A percentile compares a stretch with the other conserved stretches of the same genome.
Evolutionary conservation across 2,113 vertebrate genomes (phyloP).

Genomic region (Phrynocephalus versicolor): DNA sequence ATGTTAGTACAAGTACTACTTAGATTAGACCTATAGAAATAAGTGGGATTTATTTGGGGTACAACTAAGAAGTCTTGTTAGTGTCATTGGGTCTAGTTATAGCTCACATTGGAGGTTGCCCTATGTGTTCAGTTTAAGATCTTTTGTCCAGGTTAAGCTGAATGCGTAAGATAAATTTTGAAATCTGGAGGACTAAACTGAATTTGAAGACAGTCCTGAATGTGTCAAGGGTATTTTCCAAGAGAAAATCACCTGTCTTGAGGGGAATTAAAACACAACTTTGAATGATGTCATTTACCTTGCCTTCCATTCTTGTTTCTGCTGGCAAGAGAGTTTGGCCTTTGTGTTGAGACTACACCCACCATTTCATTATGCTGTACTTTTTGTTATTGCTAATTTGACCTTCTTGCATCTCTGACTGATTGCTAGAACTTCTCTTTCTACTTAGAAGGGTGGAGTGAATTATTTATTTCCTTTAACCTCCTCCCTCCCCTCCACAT

Average conservation of each 20-base stretch:
- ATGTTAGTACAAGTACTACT: no score
- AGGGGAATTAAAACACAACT: conserved; percentile 6
- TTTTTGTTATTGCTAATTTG: conserved; percentile 36
- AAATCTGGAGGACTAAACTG: conserved; percentile 6
- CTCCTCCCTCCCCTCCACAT: conserved; percentile 54
- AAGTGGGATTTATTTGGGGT: no score
- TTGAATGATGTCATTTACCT: background rate
- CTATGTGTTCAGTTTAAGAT: background rate
- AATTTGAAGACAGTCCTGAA: background rate
- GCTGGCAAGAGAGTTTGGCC: conserved; percentile 15
- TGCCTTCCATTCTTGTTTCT: accelerated
- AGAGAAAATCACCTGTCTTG: background rate
- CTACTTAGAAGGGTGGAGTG: conserved; percentile 62
- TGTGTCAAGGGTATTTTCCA: conserved; percentile 5
- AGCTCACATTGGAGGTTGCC: no score
- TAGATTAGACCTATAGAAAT: no score
- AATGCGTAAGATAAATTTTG: conserved; percentile 43
- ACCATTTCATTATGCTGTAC: background rate
- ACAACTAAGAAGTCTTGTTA: no score
- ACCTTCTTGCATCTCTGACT: conserved; percentile 37
- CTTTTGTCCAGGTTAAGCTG: background rate
- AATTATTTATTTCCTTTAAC: conserved; percentile 59
- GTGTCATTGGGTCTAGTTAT: no score
- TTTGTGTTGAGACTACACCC: conserved; percentile 40
- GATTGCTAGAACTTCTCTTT: conserved; percentile 25